Evolutionary conservation across 2,113 vertebrate genomes (phyloP).

Genomic region (Nansenia antarctica): DNA sequence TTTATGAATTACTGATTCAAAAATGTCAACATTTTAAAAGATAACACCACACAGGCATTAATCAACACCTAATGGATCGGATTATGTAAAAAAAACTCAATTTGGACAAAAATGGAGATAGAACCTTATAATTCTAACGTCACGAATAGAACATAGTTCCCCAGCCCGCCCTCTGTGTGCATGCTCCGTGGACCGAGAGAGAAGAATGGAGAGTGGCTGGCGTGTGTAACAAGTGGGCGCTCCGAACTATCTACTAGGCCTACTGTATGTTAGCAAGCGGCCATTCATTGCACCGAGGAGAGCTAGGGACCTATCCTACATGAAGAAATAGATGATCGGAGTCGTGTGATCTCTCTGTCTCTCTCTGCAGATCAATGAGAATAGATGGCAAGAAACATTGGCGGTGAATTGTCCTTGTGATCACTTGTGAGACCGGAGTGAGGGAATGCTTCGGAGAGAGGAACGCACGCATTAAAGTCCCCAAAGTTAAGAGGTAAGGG

Average conservation of each 20-base stretch:
- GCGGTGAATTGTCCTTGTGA: background rate
- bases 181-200: background rate
- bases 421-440: background rate
- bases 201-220: background rate
- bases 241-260: background rate
- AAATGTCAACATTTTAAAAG: too few relatives aligned
- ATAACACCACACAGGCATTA: too few relatives aligned
- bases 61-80: too few relatives aligned
- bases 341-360: too few relatives aligned
- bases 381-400: background rate
- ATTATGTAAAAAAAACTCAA: too few relatives aligned
- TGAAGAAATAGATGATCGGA: background rate
- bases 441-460: slow-evolving; percentile 1
- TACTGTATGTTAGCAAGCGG: background rate
- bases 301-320: background rate
- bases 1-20: too few relatives aligned
- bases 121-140: too few relatives aligned
- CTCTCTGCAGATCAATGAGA: slow-evolving; percentile 1
- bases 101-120: too few relatives aligned
- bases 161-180: background rate
- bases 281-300: background rate
- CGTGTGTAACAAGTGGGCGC: background rate
- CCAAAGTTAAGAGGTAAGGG: background rate
- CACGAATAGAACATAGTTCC: background rate
- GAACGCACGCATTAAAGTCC: background rate